These are phyloP conservation scores for Rhinoraja longicauda DNA, from an alignment of 2,797 vertebrate genomes.

Conservation along the genomic window DNA sequence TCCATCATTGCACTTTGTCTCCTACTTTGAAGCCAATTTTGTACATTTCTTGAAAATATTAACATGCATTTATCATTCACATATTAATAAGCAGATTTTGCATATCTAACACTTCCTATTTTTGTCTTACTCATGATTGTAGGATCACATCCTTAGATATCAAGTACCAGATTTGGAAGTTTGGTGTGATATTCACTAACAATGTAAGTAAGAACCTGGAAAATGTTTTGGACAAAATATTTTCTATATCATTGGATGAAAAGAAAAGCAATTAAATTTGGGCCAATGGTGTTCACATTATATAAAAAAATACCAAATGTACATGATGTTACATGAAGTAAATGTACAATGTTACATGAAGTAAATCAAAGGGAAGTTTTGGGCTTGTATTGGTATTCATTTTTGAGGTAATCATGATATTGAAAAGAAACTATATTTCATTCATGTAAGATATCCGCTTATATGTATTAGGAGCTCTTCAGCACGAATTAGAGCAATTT, in stretches of 20 bases:
- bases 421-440: neutral
- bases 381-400: neutral
- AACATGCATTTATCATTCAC: constrained; percentile 39
- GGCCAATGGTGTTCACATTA: neutral
- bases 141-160: constrained; percentile 84
- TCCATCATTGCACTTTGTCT: no score
- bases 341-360: neutral
- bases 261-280: no score
- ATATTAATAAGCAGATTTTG: constrained; percentile 58
- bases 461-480: neutral
- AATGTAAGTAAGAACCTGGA: constrained; percentile 66
- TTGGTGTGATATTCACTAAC: constrained; percentile 87
- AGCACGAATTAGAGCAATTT: neutral
- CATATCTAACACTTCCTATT: neutral
- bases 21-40: no score
- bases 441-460: neutral
- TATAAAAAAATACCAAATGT: neutral
- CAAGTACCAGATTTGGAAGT: constrained; percentile 96
- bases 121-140: neutral
- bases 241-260: no score
- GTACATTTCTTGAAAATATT: neutral
- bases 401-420: neutral
- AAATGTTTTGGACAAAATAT: neutral
- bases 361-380: neutral
- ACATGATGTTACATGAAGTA: neutral